These are phyloP conservation scores for Megatriorchis doriae DNA, from an alignment of 2,113 vertebrate species.

Conservation along the genomic window DNA sequence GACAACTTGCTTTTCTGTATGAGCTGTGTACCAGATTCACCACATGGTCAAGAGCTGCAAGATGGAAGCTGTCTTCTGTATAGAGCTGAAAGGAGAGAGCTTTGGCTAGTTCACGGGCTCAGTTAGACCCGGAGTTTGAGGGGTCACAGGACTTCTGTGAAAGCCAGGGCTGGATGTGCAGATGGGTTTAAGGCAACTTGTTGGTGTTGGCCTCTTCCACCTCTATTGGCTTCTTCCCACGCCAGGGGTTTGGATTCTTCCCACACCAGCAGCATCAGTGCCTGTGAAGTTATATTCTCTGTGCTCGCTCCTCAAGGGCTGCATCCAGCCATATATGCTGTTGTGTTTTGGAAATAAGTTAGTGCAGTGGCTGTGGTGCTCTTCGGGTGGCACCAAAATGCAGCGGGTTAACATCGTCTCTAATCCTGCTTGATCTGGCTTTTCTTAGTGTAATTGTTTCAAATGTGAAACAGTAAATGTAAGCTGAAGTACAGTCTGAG, in stretches of 20 bases:
- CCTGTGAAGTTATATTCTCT: background rate
- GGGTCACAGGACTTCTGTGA: background rate
- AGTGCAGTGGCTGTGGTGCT: background rate
- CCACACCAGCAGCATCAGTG: background rate
- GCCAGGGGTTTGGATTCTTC: background rate
- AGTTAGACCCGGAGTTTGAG: background rate
- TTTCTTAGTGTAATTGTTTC: background rate
- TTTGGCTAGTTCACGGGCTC: background rate
- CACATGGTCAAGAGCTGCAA: background rate
- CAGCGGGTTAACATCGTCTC: background rate
- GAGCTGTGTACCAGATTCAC: background rate
- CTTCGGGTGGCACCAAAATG: background rate
- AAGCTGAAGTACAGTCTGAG: background rate
- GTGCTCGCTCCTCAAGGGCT: background rate
- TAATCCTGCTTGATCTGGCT: background rate
- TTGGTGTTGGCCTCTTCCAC: background rate
- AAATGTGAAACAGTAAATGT: background rate
- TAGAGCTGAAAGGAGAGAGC: background rate
- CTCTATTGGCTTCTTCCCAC: background rate
- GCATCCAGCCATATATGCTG: background rate
- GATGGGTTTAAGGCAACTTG: background rate
- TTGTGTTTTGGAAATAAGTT: background rate
- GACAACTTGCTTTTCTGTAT: background rate
- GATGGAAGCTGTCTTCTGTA: background rate
- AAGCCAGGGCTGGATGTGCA: background rate